phyloP scores from a whole-genome alignment of 1,140 invertebrate species.

The Parapsyche elsis region DNA sequence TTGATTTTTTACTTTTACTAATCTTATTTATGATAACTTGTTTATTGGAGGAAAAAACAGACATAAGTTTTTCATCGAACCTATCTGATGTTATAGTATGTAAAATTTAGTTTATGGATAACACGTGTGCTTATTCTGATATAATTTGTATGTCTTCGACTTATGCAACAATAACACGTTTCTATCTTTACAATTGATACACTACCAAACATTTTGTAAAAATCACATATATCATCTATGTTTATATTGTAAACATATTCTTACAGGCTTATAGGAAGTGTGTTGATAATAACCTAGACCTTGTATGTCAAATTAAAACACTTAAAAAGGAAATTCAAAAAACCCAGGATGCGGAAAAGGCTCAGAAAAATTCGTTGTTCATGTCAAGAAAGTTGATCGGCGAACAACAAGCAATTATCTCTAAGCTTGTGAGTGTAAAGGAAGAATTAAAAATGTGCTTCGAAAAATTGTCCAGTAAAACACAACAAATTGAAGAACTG shows the following conservation, averaged over 20 bases:
- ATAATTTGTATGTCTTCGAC: no score
- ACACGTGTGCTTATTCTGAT: no score
- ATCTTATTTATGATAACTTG: no score
- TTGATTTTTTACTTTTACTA: no score
- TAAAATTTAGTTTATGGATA: no score
- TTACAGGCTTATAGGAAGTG: neutral
- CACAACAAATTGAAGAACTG: constrained; percentile 58
- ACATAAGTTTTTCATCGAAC: no score
- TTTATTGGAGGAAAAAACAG: no score
- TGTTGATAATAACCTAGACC: neutral
- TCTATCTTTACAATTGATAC: neutral
- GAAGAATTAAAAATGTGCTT: constrained; percentile 62
- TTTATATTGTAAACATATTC: no score
- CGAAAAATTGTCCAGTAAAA: constrained; percentile 60
- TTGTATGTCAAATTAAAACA: neutral
- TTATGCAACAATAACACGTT: no score
- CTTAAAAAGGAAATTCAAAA: constrained; percentile 34
- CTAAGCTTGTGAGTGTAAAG: constrained; percentile 64
- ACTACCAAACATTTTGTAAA: no score
- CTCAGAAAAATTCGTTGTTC: constrained; percentile 61
- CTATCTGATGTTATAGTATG: no score
- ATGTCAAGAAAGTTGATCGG: constrained; percentile 64
- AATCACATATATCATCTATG: no score
- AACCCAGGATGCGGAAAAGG: constrained; percentile 59
- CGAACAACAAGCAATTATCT: constrained; percentile 64